A percentile compares a stretch with the other conserved stretches of the same genome.
These are phyloP conservation scores for Brachyrhaphis roseni DNA, from an alignment of 2,797 vertebrate species.

Conservation along the genomic window DNA sequence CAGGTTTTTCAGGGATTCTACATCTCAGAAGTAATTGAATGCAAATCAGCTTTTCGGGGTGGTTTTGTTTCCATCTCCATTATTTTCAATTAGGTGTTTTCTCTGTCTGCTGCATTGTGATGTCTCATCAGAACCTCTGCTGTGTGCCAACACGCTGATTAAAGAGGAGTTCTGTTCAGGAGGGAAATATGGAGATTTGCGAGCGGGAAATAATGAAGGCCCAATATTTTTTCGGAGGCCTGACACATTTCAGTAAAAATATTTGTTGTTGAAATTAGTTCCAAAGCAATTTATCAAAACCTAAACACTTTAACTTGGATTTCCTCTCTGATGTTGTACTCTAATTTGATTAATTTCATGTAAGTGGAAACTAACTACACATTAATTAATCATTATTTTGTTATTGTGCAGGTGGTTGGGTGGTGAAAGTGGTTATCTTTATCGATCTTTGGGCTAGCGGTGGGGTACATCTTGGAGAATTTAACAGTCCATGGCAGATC, in stretches of 20 bases:
- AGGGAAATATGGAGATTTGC: conserved; percentile 3
- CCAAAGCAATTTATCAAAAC: neutral
- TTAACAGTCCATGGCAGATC: neutral
- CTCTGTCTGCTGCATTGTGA: neutral
- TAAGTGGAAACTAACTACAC: neutral
- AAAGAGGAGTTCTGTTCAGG: neutral
- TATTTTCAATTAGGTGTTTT: neutral
- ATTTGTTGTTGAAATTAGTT: neutral
- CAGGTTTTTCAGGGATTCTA: conserved; percentile 6
- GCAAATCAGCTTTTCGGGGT: neutral
- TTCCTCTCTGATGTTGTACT: neutral
- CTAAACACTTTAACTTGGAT: neutral
- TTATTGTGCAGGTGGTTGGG: no score
- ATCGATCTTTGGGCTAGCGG: neutral
- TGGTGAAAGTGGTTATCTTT: no score
- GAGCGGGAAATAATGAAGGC: neutral
- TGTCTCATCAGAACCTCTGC: neutral
- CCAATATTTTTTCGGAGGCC: neutral
- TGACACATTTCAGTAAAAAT: neutral
- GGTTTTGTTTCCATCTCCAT: neutral
- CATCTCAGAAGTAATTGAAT: conserved; percentile 5
- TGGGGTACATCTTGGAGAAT: neutral
- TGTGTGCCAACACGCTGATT: neutral
- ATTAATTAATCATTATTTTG: no score
- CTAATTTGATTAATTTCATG: neutral